Base-by-base conservation (phyloP, 1,140 invertebrate species). In the Cyclina sinensis region DNA sequence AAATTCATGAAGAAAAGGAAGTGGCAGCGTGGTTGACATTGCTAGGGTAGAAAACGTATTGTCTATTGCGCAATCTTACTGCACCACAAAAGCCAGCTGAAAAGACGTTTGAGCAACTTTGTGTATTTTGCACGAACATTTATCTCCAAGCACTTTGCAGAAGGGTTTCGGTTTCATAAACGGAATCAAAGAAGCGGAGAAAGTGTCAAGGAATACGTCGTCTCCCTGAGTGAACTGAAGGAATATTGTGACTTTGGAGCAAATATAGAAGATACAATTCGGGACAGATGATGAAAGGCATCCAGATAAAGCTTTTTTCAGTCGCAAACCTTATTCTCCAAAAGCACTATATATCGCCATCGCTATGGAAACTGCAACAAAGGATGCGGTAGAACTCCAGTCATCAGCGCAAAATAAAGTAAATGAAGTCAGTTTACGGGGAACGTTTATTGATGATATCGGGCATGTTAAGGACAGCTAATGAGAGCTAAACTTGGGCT, bases 81-180 rank as follows among this genome's bases (percentile, higher is more conserved):
- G 54, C 48, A 24, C 87, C 74, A 54, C 48, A 68, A 37, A 80
- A 81, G 79, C 79, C 89, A 54, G 7, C 51, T 54, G 51, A 54
- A 54, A 54, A 54, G 5, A 54, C 51, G 5, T 11, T 54, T 54
- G 51, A 54, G 43, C 39, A 76, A 37, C 32, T 90, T 24, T 39
- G 65, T 32, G 39, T 4, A 35, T 79, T 74, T 82, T 89, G 16
- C 35, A 76, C 32, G 48, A 51, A 85, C 90, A 81, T 54, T 70
- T 86, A 35, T 54, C 30, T 35, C 84, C 81, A 18, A 79, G 80
- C 90, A 39, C 48, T 90, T 90, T 59, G 85, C 88, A 16, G 88
- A 90, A 83, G 74, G 90, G 14, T 91, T 88, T 43, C 30, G 82
- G n/a, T 90, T 90, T 68, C 85, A 91, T 65, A 90, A 88, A 51